Percentiles rank a stretch among this genome's conserved stretches.
phyloP scores from a whole-genome alignment of 2,797 vertebrate species.

The Microhierax caerulescens region DNA sequence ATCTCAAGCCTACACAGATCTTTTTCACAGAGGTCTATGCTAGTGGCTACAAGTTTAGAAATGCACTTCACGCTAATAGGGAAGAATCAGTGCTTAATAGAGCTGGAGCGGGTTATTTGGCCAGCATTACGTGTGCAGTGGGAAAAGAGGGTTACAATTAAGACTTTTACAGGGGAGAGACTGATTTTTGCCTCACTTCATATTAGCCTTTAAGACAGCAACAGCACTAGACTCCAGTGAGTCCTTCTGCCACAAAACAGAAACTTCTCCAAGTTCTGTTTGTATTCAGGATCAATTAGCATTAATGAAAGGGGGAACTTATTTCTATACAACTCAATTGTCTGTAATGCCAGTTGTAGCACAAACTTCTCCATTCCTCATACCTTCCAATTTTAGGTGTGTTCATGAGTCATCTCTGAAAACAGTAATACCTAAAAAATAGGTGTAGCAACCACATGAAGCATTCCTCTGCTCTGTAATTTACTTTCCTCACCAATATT shows the following conservation, averaged over 20 bases:
- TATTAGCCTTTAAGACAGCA: neutral
- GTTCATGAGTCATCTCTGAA: neutral
- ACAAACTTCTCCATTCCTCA: neutral
- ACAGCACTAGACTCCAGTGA: neutral
- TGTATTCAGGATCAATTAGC: neutral
- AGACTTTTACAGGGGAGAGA: neutral
- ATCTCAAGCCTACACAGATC: neutral
- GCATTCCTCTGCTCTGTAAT: neutral
- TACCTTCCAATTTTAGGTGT: neutral
- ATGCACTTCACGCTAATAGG: neutral
- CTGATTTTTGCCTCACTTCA: neutral
- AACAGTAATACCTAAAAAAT: neutral
- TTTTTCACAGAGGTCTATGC: neutral
- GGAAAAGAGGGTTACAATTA: neutral
- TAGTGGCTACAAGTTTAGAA: neutral
- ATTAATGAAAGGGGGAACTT: neutral
- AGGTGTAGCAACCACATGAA: neutral
- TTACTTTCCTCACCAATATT: neutral
- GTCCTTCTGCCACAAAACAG: neutral
- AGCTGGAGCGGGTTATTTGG: neutral
- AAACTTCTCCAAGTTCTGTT: neutral
- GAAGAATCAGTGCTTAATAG: neutral
- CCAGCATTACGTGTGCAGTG: fast-evolving
- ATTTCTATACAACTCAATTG: neutral
- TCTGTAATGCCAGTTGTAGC: neutral